Percentiles rank a stretch among this genome's conserved stretches.
Evolutionary conservation across 2,113 vertebrate species (phyloP).

Genomic region (Sapajus apella): DNA sequence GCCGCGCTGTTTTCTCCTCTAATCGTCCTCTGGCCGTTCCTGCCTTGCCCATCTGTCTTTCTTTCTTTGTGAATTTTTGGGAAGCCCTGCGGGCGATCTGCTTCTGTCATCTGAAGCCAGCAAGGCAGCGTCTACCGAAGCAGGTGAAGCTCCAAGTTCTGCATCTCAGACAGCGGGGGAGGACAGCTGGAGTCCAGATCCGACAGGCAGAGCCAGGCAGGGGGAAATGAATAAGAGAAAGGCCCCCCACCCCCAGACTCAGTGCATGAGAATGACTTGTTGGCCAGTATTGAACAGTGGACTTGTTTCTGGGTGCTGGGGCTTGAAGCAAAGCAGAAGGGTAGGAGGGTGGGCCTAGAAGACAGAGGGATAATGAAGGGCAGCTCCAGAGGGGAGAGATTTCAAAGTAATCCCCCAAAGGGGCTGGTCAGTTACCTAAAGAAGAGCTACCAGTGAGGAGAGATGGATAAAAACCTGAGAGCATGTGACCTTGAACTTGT

Average conservation of each 20-base stretch:
- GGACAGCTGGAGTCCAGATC: neutral
- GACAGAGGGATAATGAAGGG: neutral
- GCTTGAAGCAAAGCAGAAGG: neutral
- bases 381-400: neutral
- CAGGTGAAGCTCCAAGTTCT: slow-evolving; percentile 49
- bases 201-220: neutral
- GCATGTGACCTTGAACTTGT: slow-evolving; percentile 36
- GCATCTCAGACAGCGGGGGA: neutral
- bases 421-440: neutral
- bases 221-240: neutral
- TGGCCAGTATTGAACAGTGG: neutral
- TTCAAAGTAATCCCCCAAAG: neutral
- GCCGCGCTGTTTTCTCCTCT: slow-evolving; percentile 34
- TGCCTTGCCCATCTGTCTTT: slow-evolving; percentile 71
- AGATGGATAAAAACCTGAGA: neutral
- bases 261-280: neutral
- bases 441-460: neutral
- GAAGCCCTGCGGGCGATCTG: slow-evolving; percentile 53
- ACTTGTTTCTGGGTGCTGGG: neutral
- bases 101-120: slow-evolving; percentile 67
- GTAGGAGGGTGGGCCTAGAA: neutral
- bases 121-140: neutral
- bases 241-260: neutral
- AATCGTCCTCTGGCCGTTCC: slow-evolving; percentile 67
- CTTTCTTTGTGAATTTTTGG: slow-evolving; percentile 70